Conservation (phyloP, 2,888 invertebrate species). For the Leptinotarsa peninsularis region DNA sequence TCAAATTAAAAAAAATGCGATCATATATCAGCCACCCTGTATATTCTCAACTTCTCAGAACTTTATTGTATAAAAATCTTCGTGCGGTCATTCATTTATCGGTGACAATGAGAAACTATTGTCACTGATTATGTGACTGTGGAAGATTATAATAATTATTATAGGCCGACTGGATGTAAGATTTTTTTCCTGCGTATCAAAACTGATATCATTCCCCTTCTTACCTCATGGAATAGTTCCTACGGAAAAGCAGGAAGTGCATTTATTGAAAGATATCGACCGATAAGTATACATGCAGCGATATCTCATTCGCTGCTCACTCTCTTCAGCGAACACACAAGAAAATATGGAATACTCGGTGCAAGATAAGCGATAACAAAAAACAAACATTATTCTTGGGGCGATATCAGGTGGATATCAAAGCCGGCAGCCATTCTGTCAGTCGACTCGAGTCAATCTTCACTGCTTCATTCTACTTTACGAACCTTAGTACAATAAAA, state of each 20-base stretch:
- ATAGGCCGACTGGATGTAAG: neutral
- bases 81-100: no score
- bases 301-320: slow-evolving; percentile 10
- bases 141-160: neutral
- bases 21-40: no score
- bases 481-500: slow-evolving; percentile 5
- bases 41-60: no score
- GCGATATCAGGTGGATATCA: slow-evolving; percentile 30
- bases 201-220: neutral
- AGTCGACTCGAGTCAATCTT: slow-evolving; percentile 27
- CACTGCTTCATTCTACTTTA: slow-evolving; percentile 29
- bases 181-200: neutral
- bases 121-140: no score
- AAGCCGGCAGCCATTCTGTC: slow-evolving; percentile 24
- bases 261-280: neutral
- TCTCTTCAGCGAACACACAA: slow-evolving; percentile 13
- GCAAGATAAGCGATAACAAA: slow-evolving; percentile 30
- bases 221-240: neutral
- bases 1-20: no score
- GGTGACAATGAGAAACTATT: no score
- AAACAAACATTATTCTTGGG: slow-evolving; percentile 19
- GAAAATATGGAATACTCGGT: slow-evolving; percentile 24
- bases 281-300: neutral
- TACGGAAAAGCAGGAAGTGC: neutral
- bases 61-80: no score